Percentiles rank a stretch among this genome's conserved stretches.
phyloP scores from a whole-genome alignment of 2,113 vertebrate species.

The Istiophorus platypterus region DNA sequence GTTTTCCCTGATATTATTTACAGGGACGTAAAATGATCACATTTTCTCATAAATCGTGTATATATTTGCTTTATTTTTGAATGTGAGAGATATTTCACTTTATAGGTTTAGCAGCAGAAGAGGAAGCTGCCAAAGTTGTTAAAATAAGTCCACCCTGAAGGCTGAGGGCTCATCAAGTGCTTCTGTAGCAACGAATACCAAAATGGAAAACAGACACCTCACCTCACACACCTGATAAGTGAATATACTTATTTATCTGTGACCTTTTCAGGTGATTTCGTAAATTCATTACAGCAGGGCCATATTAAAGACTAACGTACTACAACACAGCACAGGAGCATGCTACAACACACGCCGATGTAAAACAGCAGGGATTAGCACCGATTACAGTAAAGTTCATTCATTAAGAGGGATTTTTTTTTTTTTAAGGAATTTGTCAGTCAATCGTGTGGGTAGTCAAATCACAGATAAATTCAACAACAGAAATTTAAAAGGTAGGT shows the following conservation, averaged over 20 bases:
- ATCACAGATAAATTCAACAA: no score
- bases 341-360: background rate
- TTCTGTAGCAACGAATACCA: conserved; percentile 6
- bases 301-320: conserved; percentile 3
- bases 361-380: background rate
- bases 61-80: conserved; percentile 2
- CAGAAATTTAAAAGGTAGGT: no score
- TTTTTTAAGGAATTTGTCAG: background rate
- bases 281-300: conserved; percentile 31
- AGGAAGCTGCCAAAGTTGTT: conserved; percentile 20
- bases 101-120: background rate
- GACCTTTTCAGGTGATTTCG: conserved; percentile 45
- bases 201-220: conserved; percentile 27
- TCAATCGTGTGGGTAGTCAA: background rate
- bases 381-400: background rate
- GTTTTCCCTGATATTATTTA: conserved; percentile 54
- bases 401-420: no score
- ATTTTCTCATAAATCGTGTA: background rate
- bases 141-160: conserved; percentile 1
- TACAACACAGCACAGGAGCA: conserved; percentile 8
- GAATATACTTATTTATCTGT: conserved; percentile 35
- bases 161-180: conserved; percentile 1
- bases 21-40: conserved; percentile 14
- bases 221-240: conserved; percentile 41
- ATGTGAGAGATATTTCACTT: background rate